These are phyloP conservation scores for Drosophila ironensis DNA, from an alignment of 1,140 invertebrate genomes.

Conservation along the genomic window DNA sequence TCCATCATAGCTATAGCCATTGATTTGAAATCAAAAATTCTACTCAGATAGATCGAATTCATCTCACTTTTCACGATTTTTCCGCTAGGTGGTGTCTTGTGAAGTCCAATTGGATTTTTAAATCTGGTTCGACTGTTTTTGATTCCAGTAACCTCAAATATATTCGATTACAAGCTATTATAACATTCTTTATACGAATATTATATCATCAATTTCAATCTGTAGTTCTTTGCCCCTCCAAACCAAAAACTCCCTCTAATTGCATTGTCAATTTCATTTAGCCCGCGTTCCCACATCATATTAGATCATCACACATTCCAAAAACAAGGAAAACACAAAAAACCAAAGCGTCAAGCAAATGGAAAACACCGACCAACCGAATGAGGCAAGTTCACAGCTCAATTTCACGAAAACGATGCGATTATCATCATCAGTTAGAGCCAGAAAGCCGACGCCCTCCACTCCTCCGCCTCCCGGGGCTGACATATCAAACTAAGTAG, in stretches of 20 bases:
- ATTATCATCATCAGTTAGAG: slow-evolving; percentile 54
- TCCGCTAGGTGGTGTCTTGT: neutral
- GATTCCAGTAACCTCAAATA: too few relatives aligned
- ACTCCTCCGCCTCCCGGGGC: slow-evolving; percentile 7
- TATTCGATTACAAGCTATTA: too few relatives aligned
- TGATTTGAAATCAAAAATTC: neutral
- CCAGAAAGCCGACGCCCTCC: slow-evolving; percentile 7
- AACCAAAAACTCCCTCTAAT: slow-evolving; percentile 15
- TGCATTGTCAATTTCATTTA: slow-evolving; percentile 44
- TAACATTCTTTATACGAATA: too few relatives aligned
- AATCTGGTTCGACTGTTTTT: too few relatives aligned
- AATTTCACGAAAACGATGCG: slow-evolving; percentile 59
- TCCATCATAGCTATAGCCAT: too few relatives aligned
- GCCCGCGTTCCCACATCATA: slow-evolving; percentile 26
- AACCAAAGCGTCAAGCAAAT: slow-evolving; percentile 1
- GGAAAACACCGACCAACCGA: neutral
- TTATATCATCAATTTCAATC: too few relatives aligned
- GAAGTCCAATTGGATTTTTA: neutral
- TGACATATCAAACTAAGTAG: slow-evolving; percentile 65
- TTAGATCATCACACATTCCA: neutral
- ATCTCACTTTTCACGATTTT: neutral
- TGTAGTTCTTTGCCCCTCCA: neutral
- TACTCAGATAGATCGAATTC: neutral
- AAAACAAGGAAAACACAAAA: too few relatives aligned
- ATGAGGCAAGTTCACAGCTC: slow-evolving; percentile 46